A percentile compares a stretch with the other conserved stretches of the same genome.
phyloP scores from a whole-genome alignment of 2,888 invertebrate genomes.

The Psylliodes chrysocephalus region DNA sequence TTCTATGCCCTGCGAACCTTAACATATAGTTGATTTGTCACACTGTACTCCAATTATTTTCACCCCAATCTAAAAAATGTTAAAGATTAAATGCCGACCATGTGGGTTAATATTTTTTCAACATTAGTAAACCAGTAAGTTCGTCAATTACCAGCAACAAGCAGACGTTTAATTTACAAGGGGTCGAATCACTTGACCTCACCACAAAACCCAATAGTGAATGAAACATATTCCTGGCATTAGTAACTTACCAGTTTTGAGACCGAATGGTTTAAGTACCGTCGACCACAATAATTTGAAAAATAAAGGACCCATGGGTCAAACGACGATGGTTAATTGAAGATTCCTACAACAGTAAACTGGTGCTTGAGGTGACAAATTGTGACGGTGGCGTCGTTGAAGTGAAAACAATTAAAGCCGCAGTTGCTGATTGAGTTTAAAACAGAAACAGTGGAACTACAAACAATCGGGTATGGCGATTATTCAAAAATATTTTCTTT shows the following conservation, averaged over 20 bases:
- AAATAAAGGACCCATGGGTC: background rate
- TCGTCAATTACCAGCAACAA: conserved; percentile 44
- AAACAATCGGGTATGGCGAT: too few species aligned
- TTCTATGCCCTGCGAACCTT: too few species aligned
- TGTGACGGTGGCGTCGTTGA: too few species aligned
- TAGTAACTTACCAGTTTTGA: conserved; percentile 43
- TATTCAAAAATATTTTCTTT: too few species aligned
- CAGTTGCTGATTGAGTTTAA: too few species aligned
- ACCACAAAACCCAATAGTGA: conserved; percentile 46
- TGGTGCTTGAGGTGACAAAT: too few species aligned
- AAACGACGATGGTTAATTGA: background rate
- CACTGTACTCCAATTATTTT: background rate
- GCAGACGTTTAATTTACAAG: conserved; percentile 59
- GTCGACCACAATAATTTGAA: background rate
- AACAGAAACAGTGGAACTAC: too few species aligned
- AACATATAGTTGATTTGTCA: too few species aligned
- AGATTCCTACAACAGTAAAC: background rate
- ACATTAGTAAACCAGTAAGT: conserved; percentile 35
- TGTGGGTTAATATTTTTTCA: conserved; percentile 32
- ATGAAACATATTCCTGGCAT: conserved; percentile 45
- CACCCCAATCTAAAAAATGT: background rate
- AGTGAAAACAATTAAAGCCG: too few species aligned
- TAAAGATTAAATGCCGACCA: background rate
- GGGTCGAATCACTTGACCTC: conserved; percentile 61
- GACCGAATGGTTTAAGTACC: background rate